Evolutionary conservation across 1,140 invertebrate species (phyloP).

Genomic region (Samia ricini): DNA sequence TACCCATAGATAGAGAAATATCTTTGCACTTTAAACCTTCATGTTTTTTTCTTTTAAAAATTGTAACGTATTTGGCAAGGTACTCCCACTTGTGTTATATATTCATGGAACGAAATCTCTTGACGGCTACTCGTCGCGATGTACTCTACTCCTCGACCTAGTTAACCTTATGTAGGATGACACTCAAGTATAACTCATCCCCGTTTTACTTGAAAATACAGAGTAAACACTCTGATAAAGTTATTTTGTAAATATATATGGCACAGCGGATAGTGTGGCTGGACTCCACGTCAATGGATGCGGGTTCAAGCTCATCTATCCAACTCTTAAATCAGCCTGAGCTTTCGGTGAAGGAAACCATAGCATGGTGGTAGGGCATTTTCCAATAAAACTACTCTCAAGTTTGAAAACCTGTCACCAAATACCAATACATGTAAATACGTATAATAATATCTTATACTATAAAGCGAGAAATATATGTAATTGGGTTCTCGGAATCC

Average conservation of each 20-base stretch:
- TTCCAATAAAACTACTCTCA: too few relatives aligned
- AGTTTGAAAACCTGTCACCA: too few relatives aligned
- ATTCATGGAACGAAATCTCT: conserved; percentile 10
- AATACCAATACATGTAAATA: too few relatives aligned
- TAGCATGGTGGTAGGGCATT: too few relatives aligned
- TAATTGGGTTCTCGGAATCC: too few relatives aligned
- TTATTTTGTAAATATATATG: neutral
- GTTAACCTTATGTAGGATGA: neutral
- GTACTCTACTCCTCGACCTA: neutral
- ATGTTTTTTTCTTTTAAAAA: conserved; percentile 10
- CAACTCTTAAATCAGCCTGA: too few relatives aligned
- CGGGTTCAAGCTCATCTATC: too few relatives aligned
- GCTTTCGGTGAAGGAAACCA: too few relatives aligned
- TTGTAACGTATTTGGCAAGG: neutral
- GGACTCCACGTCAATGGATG: too few relatives aligned
- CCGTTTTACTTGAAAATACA: neutral
- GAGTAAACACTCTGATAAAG: neutral
- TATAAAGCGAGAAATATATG: too few relatives aligned
- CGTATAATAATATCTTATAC: too few relatives aligned
- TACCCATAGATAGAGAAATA: neutral
- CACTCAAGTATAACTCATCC: neutral
- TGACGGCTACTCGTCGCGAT: neutral
- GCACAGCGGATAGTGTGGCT: too few relatives aligned
- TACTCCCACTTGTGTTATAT: conserved; percentile 10
- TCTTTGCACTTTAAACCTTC: neutral